These are phyloP conservation scores for Papilio demoleus DNA, from an alignment of 2,888 invertebrate species.

Conservation along the genomic window DNA sequence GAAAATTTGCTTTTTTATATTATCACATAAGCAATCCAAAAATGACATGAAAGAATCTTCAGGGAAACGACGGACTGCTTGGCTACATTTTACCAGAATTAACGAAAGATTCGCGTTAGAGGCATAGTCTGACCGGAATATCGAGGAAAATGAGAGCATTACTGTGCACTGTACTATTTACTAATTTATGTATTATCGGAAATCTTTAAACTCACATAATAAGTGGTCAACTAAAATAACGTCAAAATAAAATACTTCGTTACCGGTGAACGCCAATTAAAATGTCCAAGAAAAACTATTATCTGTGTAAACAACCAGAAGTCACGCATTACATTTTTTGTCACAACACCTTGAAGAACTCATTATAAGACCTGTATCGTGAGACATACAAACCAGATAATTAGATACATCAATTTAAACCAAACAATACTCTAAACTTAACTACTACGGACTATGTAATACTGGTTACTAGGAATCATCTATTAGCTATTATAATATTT, in stretches of 20 bases:
- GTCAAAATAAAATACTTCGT: background rate
- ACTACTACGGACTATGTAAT: conserved; percentile 11
- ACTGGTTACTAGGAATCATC: conserved; percentile 17
- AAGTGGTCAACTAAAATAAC: background rate
- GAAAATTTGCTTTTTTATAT: background rate
- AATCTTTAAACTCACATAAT: background rate
- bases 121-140: no score
- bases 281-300: background rate
- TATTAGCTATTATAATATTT: background rate
- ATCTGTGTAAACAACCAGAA: conserved; percentile 33
- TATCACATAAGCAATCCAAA: no score
- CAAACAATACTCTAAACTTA: background rate
- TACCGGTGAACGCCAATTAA: conserved; percentile 8
- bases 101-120: no score
- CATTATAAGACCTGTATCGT: conserved; percentile 44
- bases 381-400: conserved; percentile 41
- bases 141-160: no score
- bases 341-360: conserved; percentile 45
- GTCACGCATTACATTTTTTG: conserved; percentile 42
- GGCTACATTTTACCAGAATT: no score
- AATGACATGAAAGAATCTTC: no score
- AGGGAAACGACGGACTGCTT: no score
- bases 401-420: conserved; percentile 19
- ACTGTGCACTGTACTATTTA: no score
- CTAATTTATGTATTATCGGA: no score